Evolutionary conservation across 2,888 invertebrate species (phyloP).

Genomic region (Aporophyla nigra): DNA sequence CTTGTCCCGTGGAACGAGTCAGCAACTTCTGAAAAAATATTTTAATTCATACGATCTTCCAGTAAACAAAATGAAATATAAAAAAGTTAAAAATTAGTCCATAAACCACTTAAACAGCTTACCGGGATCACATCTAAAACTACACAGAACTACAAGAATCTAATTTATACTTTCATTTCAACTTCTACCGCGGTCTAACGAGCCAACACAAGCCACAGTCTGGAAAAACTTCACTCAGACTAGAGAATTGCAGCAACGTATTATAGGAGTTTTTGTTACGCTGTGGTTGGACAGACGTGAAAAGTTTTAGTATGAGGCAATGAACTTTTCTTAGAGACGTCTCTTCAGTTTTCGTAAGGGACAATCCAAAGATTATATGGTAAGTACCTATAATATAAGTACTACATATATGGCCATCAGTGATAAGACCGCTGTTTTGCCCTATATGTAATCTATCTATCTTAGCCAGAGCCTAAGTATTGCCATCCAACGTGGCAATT

Average conservation of each 20-base stretch:
- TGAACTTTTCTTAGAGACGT: not conserved
- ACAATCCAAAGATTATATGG: not conserved
- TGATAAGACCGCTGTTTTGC: not conserved
- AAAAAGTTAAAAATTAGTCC: not conserved
- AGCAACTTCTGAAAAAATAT: not conserved
- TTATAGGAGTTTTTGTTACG: slow-evolving; percentile 10
- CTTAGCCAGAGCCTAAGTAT: not conserved
- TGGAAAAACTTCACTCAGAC: slow-evolving; percentile 29
- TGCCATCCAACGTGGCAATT: not conserved
- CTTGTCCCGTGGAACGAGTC: not conserved
- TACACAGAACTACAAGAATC: slow-evolving; percentile 15
- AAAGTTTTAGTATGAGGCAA: not conserved
- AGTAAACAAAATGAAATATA: not conserved
- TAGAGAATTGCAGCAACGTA: not conserved
- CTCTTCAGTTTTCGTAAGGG: not conserved
- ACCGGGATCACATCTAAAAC: slow-evolving; percentile 1
- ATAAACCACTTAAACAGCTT: not conserved
- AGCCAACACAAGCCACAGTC: slow-evolving; percentile 28
- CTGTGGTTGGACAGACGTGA: not conserved
- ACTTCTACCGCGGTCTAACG: slow-evolving; percentile 24
- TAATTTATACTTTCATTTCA: slow-evolving; percentile 40
- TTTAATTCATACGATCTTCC: not conserved
- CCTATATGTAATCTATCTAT: not conserved
- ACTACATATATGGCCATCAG: not conserved
- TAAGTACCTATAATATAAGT: not conserved